Evolutionary conservation across 2,797 vertebrate genomes (phyloP).

Genomic region (Enteromius afrohamiltoni): DNA sequence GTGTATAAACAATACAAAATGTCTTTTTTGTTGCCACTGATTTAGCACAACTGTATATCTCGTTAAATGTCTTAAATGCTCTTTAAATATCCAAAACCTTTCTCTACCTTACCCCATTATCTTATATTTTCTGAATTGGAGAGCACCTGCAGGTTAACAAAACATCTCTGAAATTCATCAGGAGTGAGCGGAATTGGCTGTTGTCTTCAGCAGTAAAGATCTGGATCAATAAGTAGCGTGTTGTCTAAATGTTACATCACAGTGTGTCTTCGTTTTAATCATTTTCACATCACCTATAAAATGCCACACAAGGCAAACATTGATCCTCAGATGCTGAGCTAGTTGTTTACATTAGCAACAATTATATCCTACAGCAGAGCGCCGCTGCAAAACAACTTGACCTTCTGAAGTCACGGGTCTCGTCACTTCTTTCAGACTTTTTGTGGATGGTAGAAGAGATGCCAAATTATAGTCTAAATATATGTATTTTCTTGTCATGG

Average conservation of each 20-base stretch:
- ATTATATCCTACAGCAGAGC: slow-evolving; percentile 12
- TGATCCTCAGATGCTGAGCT: slow-evolving; percentile 56
- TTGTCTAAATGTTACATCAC: slow-evolving; percentile 78
- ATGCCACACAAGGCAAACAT: slow-evolving; percentile 71
- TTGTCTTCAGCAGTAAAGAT: slow-evolving; percentile 66
- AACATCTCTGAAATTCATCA: slow-evolving; percentile 54
- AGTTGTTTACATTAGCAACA: slow-evolving; percentile 32
- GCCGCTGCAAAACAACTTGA: neutral
- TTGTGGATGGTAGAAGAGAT: neutral
- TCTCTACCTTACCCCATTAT: neutral
- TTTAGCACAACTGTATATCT: neutral
- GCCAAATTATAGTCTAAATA: neutral
- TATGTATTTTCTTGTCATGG: neutral
- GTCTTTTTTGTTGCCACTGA: neutral
- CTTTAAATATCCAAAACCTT: neutral
- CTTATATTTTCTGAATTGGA: neutral
- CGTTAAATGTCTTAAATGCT: neutral
- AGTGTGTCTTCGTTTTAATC: slow-evolving; percentile 73
- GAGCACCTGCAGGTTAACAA: slow-evolving; percentile 21
- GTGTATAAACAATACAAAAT: neutral
- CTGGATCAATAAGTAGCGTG: slow-evolving; percentile 70
- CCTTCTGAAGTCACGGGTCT: slow-evolving; percentile 16
- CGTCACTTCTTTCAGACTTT: neutral
- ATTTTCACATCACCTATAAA: slow-evolving; percentile 74
- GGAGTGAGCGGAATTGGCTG: slow-evolving; percentile 52